phyloP scores from a whole-genome alignment of 2,797 vertebrate genomes.

The Syndactyla subalaris region DNA sequence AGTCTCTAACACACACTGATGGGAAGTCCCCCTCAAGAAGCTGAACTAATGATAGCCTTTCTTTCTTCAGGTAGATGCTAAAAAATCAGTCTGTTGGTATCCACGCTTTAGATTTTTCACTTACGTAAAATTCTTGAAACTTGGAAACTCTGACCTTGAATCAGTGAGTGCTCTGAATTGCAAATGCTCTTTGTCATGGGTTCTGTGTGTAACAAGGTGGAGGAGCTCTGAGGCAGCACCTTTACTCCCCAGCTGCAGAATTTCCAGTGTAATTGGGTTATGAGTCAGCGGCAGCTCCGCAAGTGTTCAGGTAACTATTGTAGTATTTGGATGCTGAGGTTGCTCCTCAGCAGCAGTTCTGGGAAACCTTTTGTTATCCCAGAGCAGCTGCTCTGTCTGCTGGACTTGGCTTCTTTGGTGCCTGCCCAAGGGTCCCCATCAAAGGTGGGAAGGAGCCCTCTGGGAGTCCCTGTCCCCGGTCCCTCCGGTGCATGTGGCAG shows the following conservation, averaged over 20 bases:
- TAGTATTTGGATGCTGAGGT: not conserved
- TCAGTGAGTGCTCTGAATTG: not conserved
- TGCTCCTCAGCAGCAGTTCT: not conserved
- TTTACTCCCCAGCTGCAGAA: conserved; percentile 14
- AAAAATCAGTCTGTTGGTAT: not conserved
- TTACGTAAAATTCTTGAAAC: not conserved
- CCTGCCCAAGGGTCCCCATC: not conserved
- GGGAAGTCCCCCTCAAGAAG: conserved; percentile 5
- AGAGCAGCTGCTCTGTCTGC: not conserved
- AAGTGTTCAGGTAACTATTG: not conserved
- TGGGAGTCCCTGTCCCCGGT: not conserved
- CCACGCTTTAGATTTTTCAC: not conserved
- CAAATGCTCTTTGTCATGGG: not conserved
- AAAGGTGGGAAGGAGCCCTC: not conserved
- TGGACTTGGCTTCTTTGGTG: not conserved
- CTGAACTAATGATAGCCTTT: conserved; percentile 4
- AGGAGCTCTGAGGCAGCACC: not conserved
- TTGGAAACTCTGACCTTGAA: conserved; percentile 35
- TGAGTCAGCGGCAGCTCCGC: not conserved
- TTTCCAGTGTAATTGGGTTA: not conserved
- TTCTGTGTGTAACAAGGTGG: not conserved
- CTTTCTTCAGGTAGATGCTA: not conserved
- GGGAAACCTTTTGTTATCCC: not conserved
- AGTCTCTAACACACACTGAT: not conserved
- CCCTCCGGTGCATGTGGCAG: not conserved